Conservation (phyloP, 1,140 invertebrate genomes). For the Palaemon carinicauda region DNA sequence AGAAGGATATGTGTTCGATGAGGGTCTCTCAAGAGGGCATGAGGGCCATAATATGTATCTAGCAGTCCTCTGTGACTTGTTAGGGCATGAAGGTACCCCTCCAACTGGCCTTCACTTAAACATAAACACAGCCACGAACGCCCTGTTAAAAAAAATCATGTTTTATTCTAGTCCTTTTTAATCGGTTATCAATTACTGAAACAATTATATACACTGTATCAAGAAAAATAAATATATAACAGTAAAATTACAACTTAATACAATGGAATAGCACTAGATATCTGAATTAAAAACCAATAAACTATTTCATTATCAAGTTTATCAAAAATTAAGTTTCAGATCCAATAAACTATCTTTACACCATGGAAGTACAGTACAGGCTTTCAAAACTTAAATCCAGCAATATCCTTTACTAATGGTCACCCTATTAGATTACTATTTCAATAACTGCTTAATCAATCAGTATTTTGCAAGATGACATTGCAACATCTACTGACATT, state of each 20-base stretch:
- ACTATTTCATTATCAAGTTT: too few species aligned
- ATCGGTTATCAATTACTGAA: neutral
- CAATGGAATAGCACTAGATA: neutral
- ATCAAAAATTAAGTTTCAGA: too few species aligned
- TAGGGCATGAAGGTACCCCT: conserved; percentile 46
- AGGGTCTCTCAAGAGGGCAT: conserved; percentile 50
- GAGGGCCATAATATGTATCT: conserved; percentile 30
- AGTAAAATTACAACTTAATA: neutral
- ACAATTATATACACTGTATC: neutral
- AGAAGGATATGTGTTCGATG: conserved; percentile 46
- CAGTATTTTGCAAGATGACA: too few species aligned
- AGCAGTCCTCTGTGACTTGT: conserved; percentile 26
- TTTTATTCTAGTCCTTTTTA: neutral
- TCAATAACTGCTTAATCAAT: too few species aligned
- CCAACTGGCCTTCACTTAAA: conserved; percentile 46
- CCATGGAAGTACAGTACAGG: too few species aligned
- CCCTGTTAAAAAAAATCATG: neutral
- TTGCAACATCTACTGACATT: too few species aligned
- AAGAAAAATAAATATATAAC: too few species aligned
- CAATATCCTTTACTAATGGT: too few species aligned
- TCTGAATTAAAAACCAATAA: too few species aligned
- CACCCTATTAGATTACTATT: too few species aligned
- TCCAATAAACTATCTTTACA: too few species aligned
- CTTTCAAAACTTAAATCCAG: too few species aligned
- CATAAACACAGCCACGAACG: conserved; percentile 51